Evolutionary conservation across 2,113 vertebrate genomes (phyloP).

Genomic region (Mobula birostris): DNA sequence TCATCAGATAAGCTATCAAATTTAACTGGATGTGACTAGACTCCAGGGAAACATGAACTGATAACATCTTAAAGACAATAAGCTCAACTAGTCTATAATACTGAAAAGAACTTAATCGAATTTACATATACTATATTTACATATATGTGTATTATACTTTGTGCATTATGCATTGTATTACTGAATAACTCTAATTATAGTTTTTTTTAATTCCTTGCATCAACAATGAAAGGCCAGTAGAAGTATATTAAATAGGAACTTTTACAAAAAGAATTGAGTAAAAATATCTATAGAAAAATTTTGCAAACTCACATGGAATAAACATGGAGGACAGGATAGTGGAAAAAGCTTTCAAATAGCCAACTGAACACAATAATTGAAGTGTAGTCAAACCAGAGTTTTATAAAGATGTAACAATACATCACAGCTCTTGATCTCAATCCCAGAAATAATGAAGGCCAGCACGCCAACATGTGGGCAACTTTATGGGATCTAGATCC

Average conservation of each 20-base stretch:
- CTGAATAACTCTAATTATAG: not conserved
- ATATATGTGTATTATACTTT: too few species aligned
- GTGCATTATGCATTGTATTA: not conserved
- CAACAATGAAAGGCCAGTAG: not conserved
- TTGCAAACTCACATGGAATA: not conserved
- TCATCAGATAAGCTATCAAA: not conserved
- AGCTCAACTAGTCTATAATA: not conserved
- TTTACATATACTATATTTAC: not conserved
- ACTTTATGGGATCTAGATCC: too few species aligned
- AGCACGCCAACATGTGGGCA: too few species aligned
- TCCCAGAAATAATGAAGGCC: too few species aligned
- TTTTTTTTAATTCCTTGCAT: not conserved
- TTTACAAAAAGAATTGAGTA: not conserved
- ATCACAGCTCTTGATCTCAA: too few species aligned
- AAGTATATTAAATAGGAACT: too few species aligned
- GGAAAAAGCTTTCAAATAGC: not conserved
- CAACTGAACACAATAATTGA: not conserved
- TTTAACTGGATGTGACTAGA: not conserved
- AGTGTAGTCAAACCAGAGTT: not conserved
- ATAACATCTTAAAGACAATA: conserved; percentile 31
- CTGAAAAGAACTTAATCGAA: conserved; percentile 13
- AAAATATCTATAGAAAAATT: not conserved
- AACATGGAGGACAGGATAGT: not conserved
- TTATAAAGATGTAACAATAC: too few species aligned
- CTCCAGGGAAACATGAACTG: not conserved